Evolutionary conservation across 2,113 vertebrate species (phyloP).

Genomic region (Corythaeola cristata): DNA sequence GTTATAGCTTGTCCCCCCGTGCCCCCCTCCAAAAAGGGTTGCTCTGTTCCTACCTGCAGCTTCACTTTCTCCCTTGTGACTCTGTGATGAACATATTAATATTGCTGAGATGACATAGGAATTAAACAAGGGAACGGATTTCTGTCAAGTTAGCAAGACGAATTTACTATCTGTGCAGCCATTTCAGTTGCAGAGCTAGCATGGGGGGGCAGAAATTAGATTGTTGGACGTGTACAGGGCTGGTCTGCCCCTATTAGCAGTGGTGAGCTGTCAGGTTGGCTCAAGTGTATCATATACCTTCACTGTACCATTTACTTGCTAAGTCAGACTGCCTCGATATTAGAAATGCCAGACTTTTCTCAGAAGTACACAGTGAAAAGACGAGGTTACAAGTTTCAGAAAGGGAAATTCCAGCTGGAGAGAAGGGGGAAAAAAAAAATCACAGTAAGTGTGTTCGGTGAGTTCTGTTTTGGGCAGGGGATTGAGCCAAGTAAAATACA

Average conservation of each 20-base stretch:
- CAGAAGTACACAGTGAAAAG: background rate
- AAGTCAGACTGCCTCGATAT: background rate
- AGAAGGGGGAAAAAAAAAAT: background rate
- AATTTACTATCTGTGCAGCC: background rate
- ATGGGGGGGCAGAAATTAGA: background rate
- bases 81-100: background rate
- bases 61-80: background rate
- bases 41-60: background rate
- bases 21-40: background rate
- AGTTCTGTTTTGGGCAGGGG: background rate
- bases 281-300: background rate
- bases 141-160: conserved; percentile 23
- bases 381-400: background rate
- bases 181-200: conserved; percentile 21
- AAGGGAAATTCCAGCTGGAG: background rate
- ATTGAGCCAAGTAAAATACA: rapidly evolving
- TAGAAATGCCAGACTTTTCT: background rate
- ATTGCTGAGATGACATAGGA: background rate
- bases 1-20: background rate
- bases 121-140: conserved; percentile 50
- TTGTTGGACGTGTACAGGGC: background rate
- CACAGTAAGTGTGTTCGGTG: background rate
- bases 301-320: background rate
- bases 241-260: background rate
- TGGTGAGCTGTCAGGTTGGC: conserved; percentile 17